These are phyloP conservation scores for Rhinoptilus africanus DNA, from an alignment of 2,113 vertebrate genomes.

Conservation along the genomic window DNA sequence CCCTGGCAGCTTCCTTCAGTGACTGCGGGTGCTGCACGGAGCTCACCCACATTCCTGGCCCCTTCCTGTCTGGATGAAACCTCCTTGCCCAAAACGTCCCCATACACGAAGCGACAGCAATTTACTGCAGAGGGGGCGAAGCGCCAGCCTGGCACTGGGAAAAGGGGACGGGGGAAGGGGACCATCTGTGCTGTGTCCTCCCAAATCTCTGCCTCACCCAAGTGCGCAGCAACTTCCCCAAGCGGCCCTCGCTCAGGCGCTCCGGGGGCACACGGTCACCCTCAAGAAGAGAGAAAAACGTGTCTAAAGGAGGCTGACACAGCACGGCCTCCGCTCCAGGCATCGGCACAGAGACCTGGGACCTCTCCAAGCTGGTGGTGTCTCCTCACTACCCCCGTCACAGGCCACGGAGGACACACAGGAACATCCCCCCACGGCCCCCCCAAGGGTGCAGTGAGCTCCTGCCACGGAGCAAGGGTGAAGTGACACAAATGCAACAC, in stretches of 20 bases:
- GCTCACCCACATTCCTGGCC: not conserved
- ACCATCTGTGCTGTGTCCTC: not conserved
- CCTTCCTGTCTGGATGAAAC: not conserved
- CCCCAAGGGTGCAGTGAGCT: fast-evolving
- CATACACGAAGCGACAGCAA: fast-evolving
- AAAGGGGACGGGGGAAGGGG: not conserved
- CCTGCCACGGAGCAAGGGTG: not conserved
- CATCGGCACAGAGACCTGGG: not conserved
- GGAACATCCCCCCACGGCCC: not conserved
- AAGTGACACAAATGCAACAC: not conserved
- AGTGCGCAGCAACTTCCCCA: fast-evolving
- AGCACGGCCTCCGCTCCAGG: not conserved
- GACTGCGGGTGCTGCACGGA: fast-evolving
- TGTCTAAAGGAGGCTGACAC: not conserved
- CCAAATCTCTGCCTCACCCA: not conserved
- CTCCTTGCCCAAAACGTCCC: fast-evolving
- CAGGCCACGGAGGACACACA: not conserved
- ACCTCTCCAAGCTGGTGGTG: not conserved
- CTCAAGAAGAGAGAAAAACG: not conserved
- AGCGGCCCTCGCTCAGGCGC: fast-evolving
- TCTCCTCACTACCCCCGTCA: not conserved
- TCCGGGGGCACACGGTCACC: not conserved
- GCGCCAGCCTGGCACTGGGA: not conserved
- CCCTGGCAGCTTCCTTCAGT: fast-evolving
- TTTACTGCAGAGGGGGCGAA: not conserved